Evolutionary conservation across 1,140 invertebrate genomes (phyloP), one percentile per base, ranked within the genome.

Genomic region (Drosophila willistoni): DNA sequence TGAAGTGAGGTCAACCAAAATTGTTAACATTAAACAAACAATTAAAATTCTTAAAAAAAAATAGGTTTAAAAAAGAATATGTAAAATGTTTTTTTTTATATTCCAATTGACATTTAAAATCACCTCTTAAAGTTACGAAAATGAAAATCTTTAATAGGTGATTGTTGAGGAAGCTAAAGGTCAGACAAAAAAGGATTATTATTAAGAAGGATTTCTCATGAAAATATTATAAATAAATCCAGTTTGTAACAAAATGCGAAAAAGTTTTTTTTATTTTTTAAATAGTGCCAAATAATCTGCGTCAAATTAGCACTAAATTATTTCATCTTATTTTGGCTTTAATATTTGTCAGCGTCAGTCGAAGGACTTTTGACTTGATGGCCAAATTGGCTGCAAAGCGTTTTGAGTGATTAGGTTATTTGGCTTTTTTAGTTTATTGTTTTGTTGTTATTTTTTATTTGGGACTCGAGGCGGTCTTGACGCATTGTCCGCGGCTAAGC

Each of bases 401-500:
- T 51, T 51, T 51, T 51, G 44, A 51, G 44, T 51, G 44, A 51
- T 51, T 51, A 51, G 44, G 44, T 22, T 29, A 6, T 29, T 29
- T 29, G 5, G 29, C 29, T 29, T 29, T 29, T 25, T 25, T 25
- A 25, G 25, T 25, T 25, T 29, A 29, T 29, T 29, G 5, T 29
- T 29, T 29, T 29, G 29, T 29, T 29, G 29, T 29, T 29, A 29
- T 29, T 47, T 25, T 25, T 25, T 25, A 22, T 42, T 61, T 36
- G 36, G 36, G 41, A 61, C 54, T 44, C 39, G 60, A 63, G 47
- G 44, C 60, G 44, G 61, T 62, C 65, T 55, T 74, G 62, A 41
- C 39, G 17, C 9, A 67, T 59, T 67, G 59, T 64, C 29, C 41
- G 65, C 19, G 14, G 17, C 36, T 51, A 51, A 51, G 34, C 25